Evolutionary conservation across 1,140 invertebrate species (phyloP).

Genomic region (Tribolium castaneum): DNA sequence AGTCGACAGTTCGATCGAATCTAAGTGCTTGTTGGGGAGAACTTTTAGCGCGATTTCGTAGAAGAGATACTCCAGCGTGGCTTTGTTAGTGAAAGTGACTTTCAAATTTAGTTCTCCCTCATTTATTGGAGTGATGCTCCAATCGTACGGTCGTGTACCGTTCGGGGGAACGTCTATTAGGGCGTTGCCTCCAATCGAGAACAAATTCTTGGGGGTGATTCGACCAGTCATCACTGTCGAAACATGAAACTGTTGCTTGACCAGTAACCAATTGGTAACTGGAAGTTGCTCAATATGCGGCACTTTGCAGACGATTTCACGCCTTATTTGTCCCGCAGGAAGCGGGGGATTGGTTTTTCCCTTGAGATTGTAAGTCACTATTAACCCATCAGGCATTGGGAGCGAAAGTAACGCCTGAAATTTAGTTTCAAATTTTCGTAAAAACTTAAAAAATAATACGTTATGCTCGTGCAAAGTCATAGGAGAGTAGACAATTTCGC

Average conservation of each 20-base stretch:
- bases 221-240: constrained; percentile 45
- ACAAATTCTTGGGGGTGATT: constrained; percentile 45
- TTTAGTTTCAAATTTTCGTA: neutral
- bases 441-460: neutral
- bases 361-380: constrained; percentile 46
- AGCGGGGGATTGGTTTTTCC: constrained; percentile 45
- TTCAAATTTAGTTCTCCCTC: constrained; percentile 50
- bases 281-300: constrained; percentile 42
- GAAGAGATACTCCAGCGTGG: constrained; percentile 51
- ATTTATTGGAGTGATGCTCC: constrained; percentile 54
- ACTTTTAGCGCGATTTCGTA: constrained; percentile 52
- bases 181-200: constrained; percentile 47
- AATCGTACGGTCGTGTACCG: constrained; percentile 47
- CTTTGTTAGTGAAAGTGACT: constrained; percentile 52
- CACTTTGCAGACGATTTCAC: constrained; percentile 51
- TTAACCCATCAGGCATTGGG: constrained; percentile 44
- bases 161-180: constrained; percentile 48
- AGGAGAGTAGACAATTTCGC: neutral
- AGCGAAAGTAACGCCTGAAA: constrained; percentile 50
- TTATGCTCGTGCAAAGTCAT: neutral
- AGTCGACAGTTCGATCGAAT: constrained; percentile 43
- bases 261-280: constrained; percentile 52
- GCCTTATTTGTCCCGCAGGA: constrained; percentile 41
- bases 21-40: constrained; percentile 41
- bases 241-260: constrained; percentile 51